Evolutionary conservation across 2,797 vertebrate genomes (phyloP), one percentile per base, ranked within the genome.

Genomic region (Rhodeus uyekii): DNA sequence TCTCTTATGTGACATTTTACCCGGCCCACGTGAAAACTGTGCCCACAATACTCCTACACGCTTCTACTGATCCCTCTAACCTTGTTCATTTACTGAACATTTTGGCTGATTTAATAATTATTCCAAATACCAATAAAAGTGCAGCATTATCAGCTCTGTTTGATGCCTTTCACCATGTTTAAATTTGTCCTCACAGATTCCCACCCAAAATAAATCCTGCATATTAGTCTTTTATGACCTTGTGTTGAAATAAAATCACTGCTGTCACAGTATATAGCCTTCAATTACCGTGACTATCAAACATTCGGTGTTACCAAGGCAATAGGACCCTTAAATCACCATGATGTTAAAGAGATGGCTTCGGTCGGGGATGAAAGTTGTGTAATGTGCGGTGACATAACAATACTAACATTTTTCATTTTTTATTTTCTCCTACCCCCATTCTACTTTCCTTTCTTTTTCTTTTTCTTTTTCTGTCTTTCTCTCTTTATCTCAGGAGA

Each of bases 401-500:
- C 34, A 71, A 77, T 78, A 65, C 75, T 83, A 77, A 77, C 64
- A 76, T 68, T 48, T 68, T 46, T 67, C 46, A 36, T 44, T 71
- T 32, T 55, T 55, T 76, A 48, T 48, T 22, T 19, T 27, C 48
- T 63, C 27, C 12, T 29, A 61, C 9, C 67, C 19, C 60, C 12
- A 27, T 60, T 27, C 72, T 12, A 65, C 77, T 53, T 64, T 67
- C 58, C 67, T 79, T 79, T 86, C 83, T 78, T 80, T 78, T 80
- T 83, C 65, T 53, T 39, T 38, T 18, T 72, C 39, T 39, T 69
- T n/a, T 48, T 48, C 44, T 48, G 34, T 63, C 61, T 7, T 24
- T 72, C 77, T 80, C 19, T 34, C 42, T 84, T 90, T 93, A 87
- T 39, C 76, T 93, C 94, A 58, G 95, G 88, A 85, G 97, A 99